These are phyloP conservation scores for Euplexia lucipara DNA, from an alignment of 2,888 invertebrate genomes.

Conservation along the genomic window DNA sequence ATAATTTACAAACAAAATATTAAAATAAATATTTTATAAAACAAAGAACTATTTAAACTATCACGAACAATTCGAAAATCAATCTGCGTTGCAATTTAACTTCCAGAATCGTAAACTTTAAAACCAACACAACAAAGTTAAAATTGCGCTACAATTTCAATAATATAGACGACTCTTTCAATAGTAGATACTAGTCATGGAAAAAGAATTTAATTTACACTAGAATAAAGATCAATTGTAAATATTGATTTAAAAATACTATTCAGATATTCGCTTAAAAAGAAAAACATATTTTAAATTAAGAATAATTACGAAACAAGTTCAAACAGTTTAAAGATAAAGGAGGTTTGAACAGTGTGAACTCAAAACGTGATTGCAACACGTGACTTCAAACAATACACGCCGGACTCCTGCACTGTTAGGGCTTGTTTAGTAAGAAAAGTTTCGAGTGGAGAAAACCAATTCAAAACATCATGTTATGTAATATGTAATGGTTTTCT, in stretches of 20 bases:
- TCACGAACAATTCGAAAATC: not conserved
- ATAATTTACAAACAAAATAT: not conserved
- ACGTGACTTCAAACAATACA: constrained; percentile 32
- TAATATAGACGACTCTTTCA: too few species aligned
- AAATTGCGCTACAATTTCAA: too few species aligned
- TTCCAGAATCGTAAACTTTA: too few species aligned
- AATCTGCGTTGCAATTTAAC: not conserved
- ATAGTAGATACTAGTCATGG: too few species aligned
- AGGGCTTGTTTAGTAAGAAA: not conserved
- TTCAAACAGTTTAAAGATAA: not conserved
- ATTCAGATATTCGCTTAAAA: too few species aligned
- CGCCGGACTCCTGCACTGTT: not conserved
- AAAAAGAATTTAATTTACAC: too few species aligned
- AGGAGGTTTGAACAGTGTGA: constrained; percentile 1
- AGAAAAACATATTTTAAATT: too few species aligned
- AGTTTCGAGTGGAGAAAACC: not conserved
- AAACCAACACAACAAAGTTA: too few species aligned
- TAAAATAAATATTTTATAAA: not conserved
- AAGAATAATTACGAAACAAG: constrained; percentile 1
- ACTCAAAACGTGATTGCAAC: constrained; percentile 20
- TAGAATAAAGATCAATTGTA: too few species aligned
- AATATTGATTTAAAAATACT: too few species aligned
- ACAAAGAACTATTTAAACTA: not conserved
- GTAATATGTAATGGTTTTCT: too few species aligned
- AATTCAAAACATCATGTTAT: not conserved